Percentiles rank a stretch among this genome's conserved stretches.
Conservation (phyloP, 2,113 vertebrate genomes). For the Microtus oregoni region DNA sequence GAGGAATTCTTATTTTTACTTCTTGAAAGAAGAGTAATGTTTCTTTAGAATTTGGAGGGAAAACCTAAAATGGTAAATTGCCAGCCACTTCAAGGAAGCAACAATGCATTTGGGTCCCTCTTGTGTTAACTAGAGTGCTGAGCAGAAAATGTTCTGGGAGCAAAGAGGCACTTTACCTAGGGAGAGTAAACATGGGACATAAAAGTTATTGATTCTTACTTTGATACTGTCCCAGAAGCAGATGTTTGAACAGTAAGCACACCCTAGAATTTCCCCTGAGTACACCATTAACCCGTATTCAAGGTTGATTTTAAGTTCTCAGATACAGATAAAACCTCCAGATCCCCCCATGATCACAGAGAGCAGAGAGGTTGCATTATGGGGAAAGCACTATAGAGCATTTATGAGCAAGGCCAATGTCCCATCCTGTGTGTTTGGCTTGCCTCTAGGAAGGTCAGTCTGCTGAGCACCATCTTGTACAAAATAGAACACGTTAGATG, state of each 20-base stretch:
- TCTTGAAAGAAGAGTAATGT: neutral
- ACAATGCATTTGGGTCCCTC: neutral
- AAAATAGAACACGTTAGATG: too few relatives aligned
- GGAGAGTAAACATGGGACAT: constrained; percentile 21
- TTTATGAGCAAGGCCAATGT: neutral
- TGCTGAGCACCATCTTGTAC: neutral
- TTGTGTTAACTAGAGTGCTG: neutral
- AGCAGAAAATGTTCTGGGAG: constrained; percentile 14
- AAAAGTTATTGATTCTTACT: constrained; percentile 55
- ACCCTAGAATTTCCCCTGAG: neutral
- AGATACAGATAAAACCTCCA: constrained; percentile 20
- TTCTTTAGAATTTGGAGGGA: neutral
- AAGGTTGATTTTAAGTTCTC: constrained; percentile 47
- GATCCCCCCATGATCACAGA: constrained; percentile 2
- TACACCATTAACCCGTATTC: neutral
- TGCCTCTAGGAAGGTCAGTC: too few relatives aligned
- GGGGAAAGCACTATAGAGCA: rapidly evolving
- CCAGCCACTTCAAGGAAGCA: constrained; percentile 10
- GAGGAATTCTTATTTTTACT: neutral
- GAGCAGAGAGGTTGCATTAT: neutral
- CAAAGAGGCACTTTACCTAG: constrained; percentile 52
- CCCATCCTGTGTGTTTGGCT: neutral
- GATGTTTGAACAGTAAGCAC: constrained; percentile 35
- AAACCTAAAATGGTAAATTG: neutral
- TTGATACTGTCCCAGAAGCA: constrained; percentile 39